phyloP scores from a whole-genome alignment of 2,113 vertebrate species.

The Cichladusa arquata region DNA sequence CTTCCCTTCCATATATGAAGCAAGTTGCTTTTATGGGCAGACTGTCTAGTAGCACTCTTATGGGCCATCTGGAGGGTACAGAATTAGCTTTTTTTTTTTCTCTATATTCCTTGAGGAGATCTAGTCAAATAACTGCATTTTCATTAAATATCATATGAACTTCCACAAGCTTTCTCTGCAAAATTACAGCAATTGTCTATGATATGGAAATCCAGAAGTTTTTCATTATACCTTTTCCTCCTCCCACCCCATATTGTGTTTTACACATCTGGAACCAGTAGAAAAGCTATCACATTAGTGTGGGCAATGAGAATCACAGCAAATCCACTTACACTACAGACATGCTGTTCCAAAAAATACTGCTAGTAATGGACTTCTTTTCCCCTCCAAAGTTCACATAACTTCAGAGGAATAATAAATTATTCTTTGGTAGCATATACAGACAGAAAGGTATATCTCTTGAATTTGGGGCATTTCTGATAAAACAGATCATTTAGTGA shows the following conservation, averaged over 20 bases:
- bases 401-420: neutral
- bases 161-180: neutral
- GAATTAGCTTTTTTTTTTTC: neutral
- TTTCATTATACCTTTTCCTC: neutral
- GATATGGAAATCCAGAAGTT: neutral
- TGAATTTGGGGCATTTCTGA: neutral
- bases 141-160: neutral
- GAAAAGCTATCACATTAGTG: neutral
- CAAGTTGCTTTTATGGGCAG: neutral
- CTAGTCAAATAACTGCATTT: neutral
- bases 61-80: neutral
- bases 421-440: neutral
- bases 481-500: neutral
- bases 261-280: slow-evolving; percentile 21
- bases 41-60: neutral
- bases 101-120: neutral
- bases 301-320: neutral
- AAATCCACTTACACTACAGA: slow-evolving; percentile 5
- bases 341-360: neutral
- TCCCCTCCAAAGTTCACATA: neutral
- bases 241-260: neutral
- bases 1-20: neutral
- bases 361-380: neutral
- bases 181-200: neutral
- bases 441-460: neutral